Evolutionary conservation across 2,888 invertebrate genomes (phyloP), one percentile per base, ranked within the genome.

Genomic region (Tridacna crocea): DNA sequence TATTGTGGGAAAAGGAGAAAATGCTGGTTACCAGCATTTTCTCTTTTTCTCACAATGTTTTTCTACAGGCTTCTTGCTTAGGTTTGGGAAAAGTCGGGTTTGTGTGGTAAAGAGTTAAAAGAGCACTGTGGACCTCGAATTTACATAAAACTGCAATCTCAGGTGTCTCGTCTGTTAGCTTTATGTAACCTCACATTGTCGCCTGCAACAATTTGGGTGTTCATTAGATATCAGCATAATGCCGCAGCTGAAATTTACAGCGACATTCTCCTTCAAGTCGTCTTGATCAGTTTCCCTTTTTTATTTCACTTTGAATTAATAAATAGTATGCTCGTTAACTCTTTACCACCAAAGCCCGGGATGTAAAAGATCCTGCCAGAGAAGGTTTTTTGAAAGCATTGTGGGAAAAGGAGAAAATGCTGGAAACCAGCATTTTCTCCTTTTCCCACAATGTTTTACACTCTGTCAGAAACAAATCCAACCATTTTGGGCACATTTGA

Each of bases 181-280:
- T 66, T 66, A 66, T 36, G 66, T 66, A 66, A 66, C 66, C 27
- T 66, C 47, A 12, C 66, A 66, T 66, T 66, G 66, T 66, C 66
- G 66, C 46, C 66, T 66, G 66, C 66, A 10, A 66, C 66, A 36
- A 66, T 66, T 66, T 36, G 19, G 19, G 66, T 46, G 66, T 66
- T 66, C 66, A 66, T 66, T 66, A 66, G 36, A 66, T 66, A 19
- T 27, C 47, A 2, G n/a, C 27, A 46, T 15, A 66, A 46, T 36
- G 66, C 46, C 36, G 46, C 66, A 66, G 66, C 66, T 66, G 66
- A 66, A 15, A 36, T 55, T 55, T 55, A 19, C 36, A 36, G 2
- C 36, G 36, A 36, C 36, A 36, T 36, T n/a, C 36, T 8, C 36
- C 36, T 36, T 36, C 36, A 36, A 36, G 36, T 36, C 36, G 36